Conservation (phyloP, 2,888 invertebrate species). For the Asteroscopus sphinx region DNA sequence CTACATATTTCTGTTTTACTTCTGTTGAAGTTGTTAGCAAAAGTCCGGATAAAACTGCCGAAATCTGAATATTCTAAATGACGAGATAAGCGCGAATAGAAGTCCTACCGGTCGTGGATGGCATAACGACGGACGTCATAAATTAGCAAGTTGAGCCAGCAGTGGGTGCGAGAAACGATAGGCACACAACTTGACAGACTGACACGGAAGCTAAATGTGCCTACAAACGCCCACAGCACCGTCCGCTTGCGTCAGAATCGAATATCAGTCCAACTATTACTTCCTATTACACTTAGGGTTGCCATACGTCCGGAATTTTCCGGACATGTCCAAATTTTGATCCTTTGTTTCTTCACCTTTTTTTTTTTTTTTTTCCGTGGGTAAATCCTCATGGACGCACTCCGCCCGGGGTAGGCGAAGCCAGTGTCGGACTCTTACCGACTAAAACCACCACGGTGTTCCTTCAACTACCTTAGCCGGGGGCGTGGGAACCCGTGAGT, state of each 20-base stretch:
- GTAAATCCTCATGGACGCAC: too few relatives aligned
- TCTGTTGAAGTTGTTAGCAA: conserved; percentile 16
- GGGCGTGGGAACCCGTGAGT: too few relatives aligned
- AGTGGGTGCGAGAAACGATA: conserved; percentile 61
- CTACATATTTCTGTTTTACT: conserved; percentile 6
- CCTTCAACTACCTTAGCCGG: too few relatives aligned
- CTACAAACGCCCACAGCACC: conserved; percentile 63
- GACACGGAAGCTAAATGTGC: conserved; percentile 68
- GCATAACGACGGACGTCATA: conserved; percentile 59
- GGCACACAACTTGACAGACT: conserved; percentile 57
- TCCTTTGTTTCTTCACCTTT: too few relatives aligned
- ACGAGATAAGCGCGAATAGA: conserved; percentile 19
- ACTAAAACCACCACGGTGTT: too few relatives aligned
- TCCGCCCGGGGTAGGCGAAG: too few relatives aligned
- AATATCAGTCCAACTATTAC: conserved; percentile 65
- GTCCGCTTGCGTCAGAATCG: conserved; percentile 70
- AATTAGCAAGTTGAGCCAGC: conserved; percentile 65
- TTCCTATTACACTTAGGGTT: conserved; percentile 66
- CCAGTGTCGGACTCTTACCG: too few relatives aligned
- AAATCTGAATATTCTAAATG: conserved; percentile 16
- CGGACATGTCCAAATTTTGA: too few relatives aligned
- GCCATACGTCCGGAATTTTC: too few relatives aligned
- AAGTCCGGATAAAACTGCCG: neutral
- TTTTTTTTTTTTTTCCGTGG: too few relatives aligned
- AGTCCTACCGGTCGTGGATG: conserved; percentile 27